Evolutionary conservation across 2,113 vertebrate species (phyloP).

Genomic region (Platysteira castanea): DNA sequence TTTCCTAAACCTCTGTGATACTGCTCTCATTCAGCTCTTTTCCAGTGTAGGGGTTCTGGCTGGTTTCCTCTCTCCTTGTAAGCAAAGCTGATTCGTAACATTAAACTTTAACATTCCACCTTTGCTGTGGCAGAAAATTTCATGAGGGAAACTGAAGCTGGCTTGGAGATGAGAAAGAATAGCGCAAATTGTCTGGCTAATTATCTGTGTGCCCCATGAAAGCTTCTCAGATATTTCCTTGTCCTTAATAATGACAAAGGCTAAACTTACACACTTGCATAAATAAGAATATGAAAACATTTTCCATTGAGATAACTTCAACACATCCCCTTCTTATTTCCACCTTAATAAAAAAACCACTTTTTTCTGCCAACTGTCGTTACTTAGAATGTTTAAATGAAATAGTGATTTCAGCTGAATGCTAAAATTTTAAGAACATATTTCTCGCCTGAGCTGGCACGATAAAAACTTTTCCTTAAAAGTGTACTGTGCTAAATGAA

Average conservation of each 20-base stretch:
- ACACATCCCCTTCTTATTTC: background rate
- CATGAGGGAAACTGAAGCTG: background rate
- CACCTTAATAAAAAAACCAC: background rate
- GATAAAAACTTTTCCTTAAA: slow-evolving; percentile 10
- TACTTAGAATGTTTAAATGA: slow-evolving; percentile 19
- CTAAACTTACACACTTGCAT: background rate
- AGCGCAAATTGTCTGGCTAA: background rate
- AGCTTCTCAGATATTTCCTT: background rate
- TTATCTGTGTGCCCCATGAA: background rate
- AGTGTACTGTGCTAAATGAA: background rate
- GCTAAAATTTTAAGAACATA: background rate
- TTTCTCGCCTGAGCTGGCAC: background rate
- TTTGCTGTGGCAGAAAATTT: background rate
- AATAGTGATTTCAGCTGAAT: background rate
- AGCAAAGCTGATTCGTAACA: background rate
- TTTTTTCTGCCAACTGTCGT: background rate
- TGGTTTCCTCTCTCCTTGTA: background rate
- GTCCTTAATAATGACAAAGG: background rate
- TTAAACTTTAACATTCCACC: background rate
- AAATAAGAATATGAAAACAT: background rate
- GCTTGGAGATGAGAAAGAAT: background rate
- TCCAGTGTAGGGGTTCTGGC: background rate
- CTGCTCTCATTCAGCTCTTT: background rate
- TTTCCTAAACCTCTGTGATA: background rate
- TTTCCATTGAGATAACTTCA: background rate